A percentile compares a stretch with the other conserved stretches of the same genome.
Evolutionary conservation across 1,140 invertebrate genomes (phyloP).

Genomic region (Mercenaria mercenaria): DNA sequence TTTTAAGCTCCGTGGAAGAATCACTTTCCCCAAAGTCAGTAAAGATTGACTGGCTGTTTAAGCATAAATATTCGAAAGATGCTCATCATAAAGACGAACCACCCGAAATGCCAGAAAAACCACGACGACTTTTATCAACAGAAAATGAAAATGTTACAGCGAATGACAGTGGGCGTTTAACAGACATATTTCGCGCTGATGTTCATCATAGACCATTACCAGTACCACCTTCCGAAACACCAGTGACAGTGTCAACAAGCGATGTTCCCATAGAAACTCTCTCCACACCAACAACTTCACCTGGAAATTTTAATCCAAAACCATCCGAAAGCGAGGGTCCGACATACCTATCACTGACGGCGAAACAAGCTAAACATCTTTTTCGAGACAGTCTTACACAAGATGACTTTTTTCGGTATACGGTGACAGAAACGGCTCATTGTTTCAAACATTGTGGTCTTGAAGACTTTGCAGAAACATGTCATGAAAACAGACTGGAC

Average conservation of each 20-base stretch:
- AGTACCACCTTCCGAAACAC: background rate
- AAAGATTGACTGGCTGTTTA: background rate
- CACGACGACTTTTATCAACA: background rate
- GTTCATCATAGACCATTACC: background rate
- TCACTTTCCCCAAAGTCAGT: background rate
- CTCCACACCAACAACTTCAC: no score
- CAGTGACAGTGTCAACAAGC: background rate
- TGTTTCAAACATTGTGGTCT: conserved; percentile 34
- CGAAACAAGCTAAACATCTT: background rate
- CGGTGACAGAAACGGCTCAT: background rate
- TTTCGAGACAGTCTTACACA: background rate
- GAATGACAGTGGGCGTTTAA: background rate
- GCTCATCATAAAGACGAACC: background rate
- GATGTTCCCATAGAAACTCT: background rate
- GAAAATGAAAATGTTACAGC: background rate
- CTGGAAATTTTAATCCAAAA: no score
- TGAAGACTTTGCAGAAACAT: background rate
- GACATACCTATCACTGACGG: background rate
- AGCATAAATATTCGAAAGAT: background rate
- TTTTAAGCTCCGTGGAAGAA: background rate
- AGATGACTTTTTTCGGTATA: conserved; percentile 10
- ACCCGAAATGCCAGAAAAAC: background rate
- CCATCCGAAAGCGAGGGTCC: no score
- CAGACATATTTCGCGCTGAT: background rate
- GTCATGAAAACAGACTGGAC: conserved; percentile 15